A percentile compares a stretch with the other conserved stretches of the same genome.
Evolutionary conservation across 2,888 invertebrate species (phyloP).

Genomic region (Chamaedrilus cognettii): DNA sequence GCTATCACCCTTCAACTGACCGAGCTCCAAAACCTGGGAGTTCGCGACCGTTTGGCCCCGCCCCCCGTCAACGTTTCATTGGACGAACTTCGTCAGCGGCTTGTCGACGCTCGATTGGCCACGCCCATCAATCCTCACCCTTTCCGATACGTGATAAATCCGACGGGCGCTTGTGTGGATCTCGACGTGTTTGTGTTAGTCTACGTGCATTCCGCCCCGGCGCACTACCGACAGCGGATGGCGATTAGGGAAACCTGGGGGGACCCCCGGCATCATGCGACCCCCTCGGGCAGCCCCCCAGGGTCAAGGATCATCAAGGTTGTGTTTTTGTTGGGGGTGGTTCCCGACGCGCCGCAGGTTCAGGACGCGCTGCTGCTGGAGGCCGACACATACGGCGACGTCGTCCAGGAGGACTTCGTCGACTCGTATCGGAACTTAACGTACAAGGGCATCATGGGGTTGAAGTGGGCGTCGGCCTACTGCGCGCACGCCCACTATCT

Average conservation of each 20-base stretch:
- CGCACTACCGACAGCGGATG: conserved; percentile 24
- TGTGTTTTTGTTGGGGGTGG: conserved; percentile 55
- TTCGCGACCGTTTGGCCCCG: conserved; percentile 20
- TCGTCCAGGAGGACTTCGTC: conserved; percentile 57
- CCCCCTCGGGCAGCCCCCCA: too few relatives aligned
- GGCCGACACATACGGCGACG: conserved; percentile 50
- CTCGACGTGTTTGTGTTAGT: conserved; percentile 43
- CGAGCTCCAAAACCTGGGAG: conserved; percentile 5
- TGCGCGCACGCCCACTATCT: conserved; percentile 55
- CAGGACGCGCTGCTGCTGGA: conserved; percentile 50
- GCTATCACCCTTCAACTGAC: conserved; percentile 20
- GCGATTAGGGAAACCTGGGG: conserved; percentile 54
- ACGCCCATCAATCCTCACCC: conserved; percentile 44
- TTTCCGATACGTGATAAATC: conserved; percentile 45
- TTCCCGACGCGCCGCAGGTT: conserved; percentile 40
- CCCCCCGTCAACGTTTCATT: neutral
- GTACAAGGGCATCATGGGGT: conserved; percentile 60
- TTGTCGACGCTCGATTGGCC: conserved; percentile 21
- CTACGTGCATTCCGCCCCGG: conserved; percentile 31
- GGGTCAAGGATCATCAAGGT: conserved; percentile 43
- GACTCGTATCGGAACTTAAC: conserved; percentile 61
- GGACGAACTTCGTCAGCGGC: conserved; percentile 21
- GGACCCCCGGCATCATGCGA: conserved; percentile 34
- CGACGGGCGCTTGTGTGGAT: conserved; percentile 42
- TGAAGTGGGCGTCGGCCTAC: conserved; percentile 58